Percentiles rank a stretch among this genome's conserved stretches.
phyloP scores from a whole-genome alignment of 2,113 vertebrate species.

The Castor canadensis region DNA sequence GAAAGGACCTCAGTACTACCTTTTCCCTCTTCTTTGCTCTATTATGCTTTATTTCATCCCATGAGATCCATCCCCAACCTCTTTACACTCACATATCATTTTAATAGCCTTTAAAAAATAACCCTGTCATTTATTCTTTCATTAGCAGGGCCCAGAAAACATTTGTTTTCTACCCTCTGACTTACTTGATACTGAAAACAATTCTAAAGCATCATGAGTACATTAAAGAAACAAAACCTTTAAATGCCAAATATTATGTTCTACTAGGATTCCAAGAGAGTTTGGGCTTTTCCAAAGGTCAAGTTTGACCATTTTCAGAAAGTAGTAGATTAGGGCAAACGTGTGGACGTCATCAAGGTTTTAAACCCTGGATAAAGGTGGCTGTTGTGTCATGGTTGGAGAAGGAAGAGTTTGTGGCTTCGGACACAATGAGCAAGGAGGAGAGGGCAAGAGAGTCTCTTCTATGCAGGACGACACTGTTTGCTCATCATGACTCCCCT shows the following conservation, averaged over 20 bases:
- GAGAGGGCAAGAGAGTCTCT: not conserved
- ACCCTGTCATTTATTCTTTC: not conserved
- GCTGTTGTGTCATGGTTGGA: not conserved
- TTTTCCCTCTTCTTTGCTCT: not conserved
- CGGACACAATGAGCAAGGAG: not conserved
- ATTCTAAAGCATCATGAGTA: not conserved
- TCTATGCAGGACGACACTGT: not conserved
- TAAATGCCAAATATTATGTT: not conserved
- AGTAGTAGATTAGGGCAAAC: not conserved
- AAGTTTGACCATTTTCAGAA: not conserved
- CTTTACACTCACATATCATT: not conserved
- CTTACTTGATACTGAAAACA: not conserved
- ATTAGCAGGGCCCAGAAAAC: not conserved
- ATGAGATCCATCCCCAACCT: not conserved
- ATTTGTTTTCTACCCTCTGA: not conserved
- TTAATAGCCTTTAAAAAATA: not conserved
- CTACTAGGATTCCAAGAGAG: not conserved
- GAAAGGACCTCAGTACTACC: not conserved
- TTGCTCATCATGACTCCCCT: too few species aligned
- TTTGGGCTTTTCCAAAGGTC: not conserved
- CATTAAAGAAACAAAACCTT: not conserved
- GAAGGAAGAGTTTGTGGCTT: not conserved
- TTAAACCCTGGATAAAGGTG: not conserved
- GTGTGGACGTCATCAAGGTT: not conserved
- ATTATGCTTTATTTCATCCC: constrained; percentile 37